Base-by-base conservation (phyloP, 2,797 vertebrate species). In the Dendrocincla tyrannina region DNA sequence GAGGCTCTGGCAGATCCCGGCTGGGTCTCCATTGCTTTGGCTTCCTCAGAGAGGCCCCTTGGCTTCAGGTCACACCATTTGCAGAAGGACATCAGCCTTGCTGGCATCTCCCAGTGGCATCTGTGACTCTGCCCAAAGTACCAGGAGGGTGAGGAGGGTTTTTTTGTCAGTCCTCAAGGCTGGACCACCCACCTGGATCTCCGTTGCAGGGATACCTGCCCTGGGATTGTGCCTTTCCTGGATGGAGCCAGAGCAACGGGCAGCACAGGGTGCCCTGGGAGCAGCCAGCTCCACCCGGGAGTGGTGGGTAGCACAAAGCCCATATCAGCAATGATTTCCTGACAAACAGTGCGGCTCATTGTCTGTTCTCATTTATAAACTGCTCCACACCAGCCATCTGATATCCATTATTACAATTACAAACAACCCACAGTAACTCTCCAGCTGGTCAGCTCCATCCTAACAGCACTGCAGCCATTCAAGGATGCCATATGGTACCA, bases 341-440 rank as follows among this genome's bases (percentile, higher is more conserved):
- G 97, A 97, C 97, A 97, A 97, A 97, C 96, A 97, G 93, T 96
- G 95, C 20, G 41, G 95, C 96, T 97, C 96, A 97, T 97, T 97
- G 95, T 97, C 96, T 97, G 90, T 95, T 96, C 97, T 97, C 96
- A 96, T 97, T 97, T 96, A 97, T 96, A 97, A 97, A 97, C 97
- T 95, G 93, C 94, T 97, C 95, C 95, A 94, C 96, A 97, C 93
- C 97, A 97, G 95, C 97, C 97, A 97, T 97, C 96, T 97, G 97
- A 97, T 96, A 96, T 95, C 96, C 97, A 97, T 97, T 97, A 97
- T 97, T 97, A 97, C 97, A 96, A 97, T 97, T 95, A 96, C 97
- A 97, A 97, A 97, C 97, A 97, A 96, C 88, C 92, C 96, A 91
- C 94, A 96, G 95, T 96, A 96, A 96, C 97, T 97, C 97, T 96